Evolutionary conservation across 2,888 invertebrate genomes (phyloP).

Genomic region (Lymantria monacha): DNA sequence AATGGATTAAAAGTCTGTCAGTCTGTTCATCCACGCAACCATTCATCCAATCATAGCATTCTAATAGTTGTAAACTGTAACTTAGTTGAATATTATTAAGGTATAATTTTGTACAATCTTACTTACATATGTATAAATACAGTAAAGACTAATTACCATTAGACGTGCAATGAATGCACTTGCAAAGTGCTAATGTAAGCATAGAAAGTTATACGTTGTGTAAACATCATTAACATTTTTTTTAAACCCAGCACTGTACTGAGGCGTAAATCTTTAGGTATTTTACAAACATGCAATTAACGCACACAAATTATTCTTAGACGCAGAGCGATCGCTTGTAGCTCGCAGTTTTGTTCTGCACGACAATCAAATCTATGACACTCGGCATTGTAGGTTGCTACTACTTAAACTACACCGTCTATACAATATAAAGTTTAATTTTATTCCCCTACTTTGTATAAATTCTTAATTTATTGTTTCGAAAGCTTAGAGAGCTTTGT

Average conservation of each 20-base stretch:
- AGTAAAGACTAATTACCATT: not conserved
- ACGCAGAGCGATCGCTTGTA: no score
- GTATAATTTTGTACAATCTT: not conserved
- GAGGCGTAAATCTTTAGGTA: no score
- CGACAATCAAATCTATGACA: no score
- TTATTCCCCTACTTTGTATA: slow-evolving; percentile 1
- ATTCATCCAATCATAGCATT: no score
- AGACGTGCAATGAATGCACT: not conserved
- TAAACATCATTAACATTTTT: not conserved
- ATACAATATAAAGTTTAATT: slow-evolving; percentile 5
- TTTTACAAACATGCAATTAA: no score
- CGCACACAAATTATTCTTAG: no score
- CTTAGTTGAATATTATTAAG: no score
- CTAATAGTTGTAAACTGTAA: no score
- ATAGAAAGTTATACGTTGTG: not conserved
- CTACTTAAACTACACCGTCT: no score
- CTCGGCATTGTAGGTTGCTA: no score
- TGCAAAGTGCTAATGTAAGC: not conserved
- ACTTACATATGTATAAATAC: not conserved
- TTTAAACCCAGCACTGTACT: not conserved
- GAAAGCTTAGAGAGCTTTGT: slow-evolving; percentile 4
- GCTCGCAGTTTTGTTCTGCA: no score
- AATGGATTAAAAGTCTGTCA: no score
- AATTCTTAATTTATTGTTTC: slow-evolving; percentile 11
- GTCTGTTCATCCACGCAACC: not conserved